Evolutionary conservation across 2,888 invertebrate genomes (phyloP), one percentile per base, ranked within the genome.

Genomic region (Hemithea aestivaria): DNA sequence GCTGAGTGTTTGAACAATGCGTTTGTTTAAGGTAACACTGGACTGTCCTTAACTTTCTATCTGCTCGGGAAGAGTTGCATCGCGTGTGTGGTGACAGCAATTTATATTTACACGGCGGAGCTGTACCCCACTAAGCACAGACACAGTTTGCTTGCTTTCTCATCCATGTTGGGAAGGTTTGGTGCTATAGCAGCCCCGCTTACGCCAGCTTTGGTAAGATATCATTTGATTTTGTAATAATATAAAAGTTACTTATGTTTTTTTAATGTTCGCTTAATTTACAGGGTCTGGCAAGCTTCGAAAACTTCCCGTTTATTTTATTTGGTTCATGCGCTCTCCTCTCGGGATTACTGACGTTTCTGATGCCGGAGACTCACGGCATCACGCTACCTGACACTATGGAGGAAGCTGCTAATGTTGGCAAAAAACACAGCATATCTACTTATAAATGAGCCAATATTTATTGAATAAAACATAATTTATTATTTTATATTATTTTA

Each of bases 101-200:
- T 90, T 30, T 91, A 91, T 63, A 82, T 91, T 51, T 90, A 90
- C 58, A 90, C 91, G 0, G 83, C 90, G 2, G 92, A 92, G 72
- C 71, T 92, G 60, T 92, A 90, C 62, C 92, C 92, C 1, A 92
- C 92, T n/a, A 83, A 87, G 53, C 73, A 90, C 16, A 79, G 92
- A 1, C 91, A 91, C 60, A 89, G 88, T 22, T 68, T 91, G 43
- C 80, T 91, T 33, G 90, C 89, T 0, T 81, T 89, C 44, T 90
- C 91, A 53, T 91, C 91, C 7, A 91, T 91, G 90, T 77, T 91
- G 42, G 92, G 91, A 7, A 79, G 91, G 20, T 71, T 92, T 28
- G 92, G 92, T 0, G 89, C 91, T 1, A 90, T 92, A 69, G 53
- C 90, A 22, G 91, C 92, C 1, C 92, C 92, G 0, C 90, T 91